Evolutionary conservation across 2,888 invertebrate species (phyloP).

Genomic region (Tigriopus californicus): DNA sequence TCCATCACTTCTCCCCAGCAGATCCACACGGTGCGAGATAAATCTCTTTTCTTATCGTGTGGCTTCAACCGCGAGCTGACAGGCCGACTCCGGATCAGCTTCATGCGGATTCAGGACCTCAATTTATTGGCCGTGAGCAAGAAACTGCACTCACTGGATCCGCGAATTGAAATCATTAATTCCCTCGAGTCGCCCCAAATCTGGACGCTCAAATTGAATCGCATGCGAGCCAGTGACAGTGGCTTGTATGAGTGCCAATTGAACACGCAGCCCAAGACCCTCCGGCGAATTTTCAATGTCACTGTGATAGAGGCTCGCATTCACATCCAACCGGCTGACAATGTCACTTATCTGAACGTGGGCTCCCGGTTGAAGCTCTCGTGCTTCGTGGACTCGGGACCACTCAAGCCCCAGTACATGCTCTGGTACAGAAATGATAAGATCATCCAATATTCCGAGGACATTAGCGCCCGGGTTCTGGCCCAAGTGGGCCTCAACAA

Average conservation of each 20-base stretch:
- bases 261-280: not conserved
- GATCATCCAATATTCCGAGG: not conserved
- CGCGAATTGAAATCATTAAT: not conserved
- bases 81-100: conserved; percentile 5
- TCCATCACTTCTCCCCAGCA: not conserved
- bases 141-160: not conserved
- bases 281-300: not conserved
- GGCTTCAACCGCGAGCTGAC: not conserved
- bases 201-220: not conserved
- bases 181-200: not conserved
- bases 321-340: not conserved
- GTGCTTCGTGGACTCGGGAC: conserved; percentile 2
- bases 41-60: conserved; percentile 2
- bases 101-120: conserved; percentile 2
- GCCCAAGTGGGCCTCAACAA: not conserved
- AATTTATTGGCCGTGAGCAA: not conserved
- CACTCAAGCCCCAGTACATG: not conserved
- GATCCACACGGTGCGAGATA: no score
- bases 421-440: not conserved
- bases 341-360: not conserved
- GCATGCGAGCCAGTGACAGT: not conserved
- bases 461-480: not conserved
- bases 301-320: not conserved
- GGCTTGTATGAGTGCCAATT: conserved; percentile 9
- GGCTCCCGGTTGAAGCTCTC: not conserved